These are phyloP conservation scores for Ischnura elegans DNA, from an alignment of 2,888 invertebrate species.

Conservation along the genomic window DNA sequence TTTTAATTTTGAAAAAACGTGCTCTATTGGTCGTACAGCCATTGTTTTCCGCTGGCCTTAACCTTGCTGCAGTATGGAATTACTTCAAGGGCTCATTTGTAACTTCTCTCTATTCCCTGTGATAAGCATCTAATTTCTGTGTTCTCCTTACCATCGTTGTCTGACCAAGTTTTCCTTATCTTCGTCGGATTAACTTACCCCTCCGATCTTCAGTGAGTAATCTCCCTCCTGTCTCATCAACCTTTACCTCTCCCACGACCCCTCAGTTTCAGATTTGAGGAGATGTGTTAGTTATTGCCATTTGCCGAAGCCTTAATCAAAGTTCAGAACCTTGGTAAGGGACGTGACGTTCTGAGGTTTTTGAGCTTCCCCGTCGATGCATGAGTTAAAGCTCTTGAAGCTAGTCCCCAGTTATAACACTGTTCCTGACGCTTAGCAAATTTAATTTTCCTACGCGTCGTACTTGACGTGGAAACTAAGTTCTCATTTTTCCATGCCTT, in stretches of 20 bases:
- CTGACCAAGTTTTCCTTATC: background rate
- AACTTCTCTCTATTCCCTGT: background rate
- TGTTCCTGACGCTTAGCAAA: background rate
- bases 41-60: no score
- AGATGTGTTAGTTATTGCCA: background rate
- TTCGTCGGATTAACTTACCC: background rate
- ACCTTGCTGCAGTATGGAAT: no score
- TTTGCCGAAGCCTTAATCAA: background rate
- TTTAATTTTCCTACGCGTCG: no score
- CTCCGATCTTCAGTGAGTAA: background rate
- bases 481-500: no score
- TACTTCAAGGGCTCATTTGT: no score
- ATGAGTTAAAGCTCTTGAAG: background rate
- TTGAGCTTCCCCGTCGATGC: background rate
- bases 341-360: background rate
- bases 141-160: background rate
- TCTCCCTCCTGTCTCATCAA: slow-evolving; percentile 1
- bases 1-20: no score
- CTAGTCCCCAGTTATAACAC: background rate
- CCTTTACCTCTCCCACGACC: background rate
- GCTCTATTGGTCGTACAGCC: no score
- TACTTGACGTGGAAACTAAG: no score
- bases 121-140: background rate
- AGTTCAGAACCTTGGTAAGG: background rate
- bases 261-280: background rate